These are phyloP conservation scores for Orchesella cincta DNA, from an alignment of 1,140 invertebrate species.

Conservation along the genomic window DNA sequence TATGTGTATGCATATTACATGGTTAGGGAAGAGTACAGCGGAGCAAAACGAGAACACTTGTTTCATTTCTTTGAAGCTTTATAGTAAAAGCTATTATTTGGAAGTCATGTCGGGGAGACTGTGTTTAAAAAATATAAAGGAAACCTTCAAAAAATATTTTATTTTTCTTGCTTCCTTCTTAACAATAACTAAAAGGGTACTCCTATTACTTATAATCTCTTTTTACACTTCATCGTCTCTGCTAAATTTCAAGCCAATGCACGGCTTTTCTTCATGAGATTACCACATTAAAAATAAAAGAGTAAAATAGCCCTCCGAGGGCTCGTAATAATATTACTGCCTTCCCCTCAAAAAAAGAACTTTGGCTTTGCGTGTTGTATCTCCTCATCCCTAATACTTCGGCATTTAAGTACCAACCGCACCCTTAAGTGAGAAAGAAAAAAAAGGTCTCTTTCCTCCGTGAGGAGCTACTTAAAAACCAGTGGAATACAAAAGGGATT, in stretches of 20 bases:
- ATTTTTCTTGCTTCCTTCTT: slow-evolving; percentile 21
- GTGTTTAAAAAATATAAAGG: neutral
- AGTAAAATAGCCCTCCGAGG: neutral
- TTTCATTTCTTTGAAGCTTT: slow-evolving; percentile 8
- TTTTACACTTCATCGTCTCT: slow-evolving; percentile 29
- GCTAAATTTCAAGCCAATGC: slow-evolving; percentile 15
- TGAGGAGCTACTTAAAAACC: slow-evolving; percentile 9
- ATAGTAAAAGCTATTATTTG: neutral
- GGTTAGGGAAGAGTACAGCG: neutral
- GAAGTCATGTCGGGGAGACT: slow-evolving; percentile 19
- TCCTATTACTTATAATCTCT: slow-evolving; percentile 7
- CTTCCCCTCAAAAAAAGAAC: neutral
- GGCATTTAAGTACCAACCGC: neutral
- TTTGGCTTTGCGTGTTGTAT: neutral
- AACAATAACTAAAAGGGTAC: slow-evolving; percentile 18
- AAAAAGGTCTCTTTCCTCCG: neutral
- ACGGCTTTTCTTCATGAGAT: slow-evolving; percentile 11
- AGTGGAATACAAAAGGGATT: neutral
- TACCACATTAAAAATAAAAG: slow-evolving; percentile 1
- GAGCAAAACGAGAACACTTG: slow-evolving; percentile 12
- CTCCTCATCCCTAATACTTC: neutral
- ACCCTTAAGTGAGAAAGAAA: slow-evolving; percentile 10
- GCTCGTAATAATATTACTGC: slow-evolving; percentile 10
- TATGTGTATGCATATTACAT: neutral
- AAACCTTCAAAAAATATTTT: neutral